A percentile compares a stretch with the other conserved stretches of the same genome.
phyloP scores from a whole-genome alignment of 1,140 invertebrate genomes.

The Neelides sp. region DNA sequence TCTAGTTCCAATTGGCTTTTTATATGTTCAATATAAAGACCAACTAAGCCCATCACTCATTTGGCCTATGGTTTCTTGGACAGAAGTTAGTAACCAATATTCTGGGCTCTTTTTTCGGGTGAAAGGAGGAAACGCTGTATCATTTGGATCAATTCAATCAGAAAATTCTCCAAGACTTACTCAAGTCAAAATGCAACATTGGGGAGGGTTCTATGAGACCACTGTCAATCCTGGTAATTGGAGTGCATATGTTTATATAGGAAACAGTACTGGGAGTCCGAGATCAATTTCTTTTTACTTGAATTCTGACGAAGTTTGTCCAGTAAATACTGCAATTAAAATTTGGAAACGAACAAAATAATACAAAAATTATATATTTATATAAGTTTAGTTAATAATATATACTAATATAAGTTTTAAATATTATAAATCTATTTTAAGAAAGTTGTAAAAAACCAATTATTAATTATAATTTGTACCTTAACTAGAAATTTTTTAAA shows the following conservation, averaged over 20 bases:
- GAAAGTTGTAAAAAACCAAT: no score
- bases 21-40: constrained; percentile 4
- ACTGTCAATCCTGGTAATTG: not conserved
- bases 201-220: not conserved
- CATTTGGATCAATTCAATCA: constrained; percentile 1
- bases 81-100: constrained; percentile 3
- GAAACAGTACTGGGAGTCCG: not conserved
- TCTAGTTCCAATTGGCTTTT: constrained; percentile 4
- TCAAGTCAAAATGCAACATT: not conserved
- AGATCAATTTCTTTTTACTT: not conserved
- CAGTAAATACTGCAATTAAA: not conserved
- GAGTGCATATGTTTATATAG: not conserved
- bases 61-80: constrained; percentile 5
- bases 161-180: constrained; percentile 7
- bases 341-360: constrained; percentile 4
- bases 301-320: not conserved
- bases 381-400: no score
- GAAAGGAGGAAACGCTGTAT: constrained; percentile 1
- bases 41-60: constrained; percentile 1
- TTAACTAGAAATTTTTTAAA: no score
- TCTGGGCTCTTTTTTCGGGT: constrained; percentile 16
- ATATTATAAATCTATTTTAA: no score
- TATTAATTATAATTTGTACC: no score
- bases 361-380: not conserved
- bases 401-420: no score